Base-by-base conservation (phyloP, 2,888 invertebrate genomes). In the Gastrophysa polygoni region DNA sequence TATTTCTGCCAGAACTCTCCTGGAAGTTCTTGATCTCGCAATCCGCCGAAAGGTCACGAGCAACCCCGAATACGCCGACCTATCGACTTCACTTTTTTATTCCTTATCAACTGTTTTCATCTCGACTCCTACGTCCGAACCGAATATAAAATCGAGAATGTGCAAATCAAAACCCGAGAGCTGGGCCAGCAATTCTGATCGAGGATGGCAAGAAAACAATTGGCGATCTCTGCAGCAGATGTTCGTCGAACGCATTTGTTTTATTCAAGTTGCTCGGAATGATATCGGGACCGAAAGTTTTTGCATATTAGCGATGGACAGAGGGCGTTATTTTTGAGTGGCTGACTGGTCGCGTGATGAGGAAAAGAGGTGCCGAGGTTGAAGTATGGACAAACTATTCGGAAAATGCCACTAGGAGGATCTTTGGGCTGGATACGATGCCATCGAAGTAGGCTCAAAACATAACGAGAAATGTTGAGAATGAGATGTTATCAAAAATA, bases 201-300 rank as follows among this genome's bases (percentile, higher is more conserved):
- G 20, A 18, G 51, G 29, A 14, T 51, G 29, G 51, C 29, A n/a
- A 51, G 51, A 21, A 54, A 54, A 24, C 28, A 57, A 32, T 48
- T 57, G 48, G 32, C 48, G 34, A 57, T 47, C 17, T 48, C n/a
- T 34, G 57, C 29, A 48, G 18, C n/a, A 17, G 18, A 46, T 46
- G 18, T 46, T 20, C 14, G 47, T 46, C 18, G 47, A 46, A 21
- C 21, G 47, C 10, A 48, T n/a, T 4, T 11, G 48, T 32, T 32
- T 32, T 32, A 11, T 32, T 32, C 32, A 10, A 32, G 32, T 32
- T 32, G 32, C 11, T 32, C 8, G 32, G 32, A 11, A 11, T 32
- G 32, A 32, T 11, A 32, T 32, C 11, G 32, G 32, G 11, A 7
- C 2, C 10, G 32, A 11, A 32, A 11, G 17, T 38, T 43, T 20